A percentile compares a stretch with the other conserved stretches of the same genome.
Conservation (phyloP, 2,113 vertebrate species). For the Caretta caretta region DNA sequence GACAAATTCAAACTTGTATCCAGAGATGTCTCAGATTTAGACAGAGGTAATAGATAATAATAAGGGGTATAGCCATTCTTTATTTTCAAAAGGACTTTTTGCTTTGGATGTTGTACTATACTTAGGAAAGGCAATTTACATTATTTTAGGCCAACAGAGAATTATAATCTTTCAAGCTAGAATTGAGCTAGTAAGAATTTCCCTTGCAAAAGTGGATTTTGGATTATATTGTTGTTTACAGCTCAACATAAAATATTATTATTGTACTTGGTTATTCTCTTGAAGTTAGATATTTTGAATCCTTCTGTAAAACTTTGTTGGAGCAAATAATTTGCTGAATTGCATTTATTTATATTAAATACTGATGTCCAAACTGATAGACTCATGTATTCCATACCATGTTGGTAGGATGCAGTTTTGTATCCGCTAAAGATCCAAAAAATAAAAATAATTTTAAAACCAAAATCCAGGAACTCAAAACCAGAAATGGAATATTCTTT, state of each 20-base stretch:
- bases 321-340: neutral
- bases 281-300: neutral
- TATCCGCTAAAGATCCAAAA: neutral
- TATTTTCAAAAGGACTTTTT: neutral
- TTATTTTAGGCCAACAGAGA: neutral
- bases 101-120: neutral
- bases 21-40: neutral
- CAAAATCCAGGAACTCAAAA: neutral
- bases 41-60: neutral
- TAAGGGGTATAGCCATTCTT: neutral
- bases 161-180: neutral
- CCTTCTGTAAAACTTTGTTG: neutral
- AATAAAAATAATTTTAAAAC: neutral
- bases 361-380: neutral
- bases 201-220: neutral
- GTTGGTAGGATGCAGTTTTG: neutral
- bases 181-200: neutral
- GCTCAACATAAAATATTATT: neutral
- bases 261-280: neutral
- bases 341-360: too few species aligned
- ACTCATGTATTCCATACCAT: neutral
- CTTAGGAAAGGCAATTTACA: neutral
- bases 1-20: neutral
- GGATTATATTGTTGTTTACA: neutral
- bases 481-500: neutral